A percentile compares a stretch with the other conserved stretches of the same genome.
Conservation (phyloP, 53 echinoderm and acorn worm genomes). For the Antedon mediterranea region DNA sequence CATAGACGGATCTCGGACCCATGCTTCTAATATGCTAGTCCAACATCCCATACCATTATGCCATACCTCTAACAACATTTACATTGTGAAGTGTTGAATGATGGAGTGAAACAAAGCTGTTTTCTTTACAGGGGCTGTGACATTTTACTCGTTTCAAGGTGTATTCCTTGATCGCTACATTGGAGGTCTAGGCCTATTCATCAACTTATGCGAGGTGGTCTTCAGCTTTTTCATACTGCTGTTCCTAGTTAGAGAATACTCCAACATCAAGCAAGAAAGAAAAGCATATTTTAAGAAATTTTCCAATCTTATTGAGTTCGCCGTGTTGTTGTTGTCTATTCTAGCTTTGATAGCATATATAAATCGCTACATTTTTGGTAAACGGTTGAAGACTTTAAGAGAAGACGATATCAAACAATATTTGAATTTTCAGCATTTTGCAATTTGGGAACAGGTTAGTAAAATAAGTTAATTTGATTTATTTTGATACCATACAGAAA, state of each 20-base stretch:
- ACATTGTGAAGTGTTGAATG: too few relatives aligned
- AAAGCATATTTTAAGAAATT: conserved; percentile 42
- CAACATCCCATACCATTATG: too few relatives aligned
- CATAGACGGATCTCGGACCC: too few relatives aligned
- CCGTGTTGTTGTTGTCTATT: conserved; percentile 36
- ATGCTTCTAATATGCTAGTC: too few relatives aligned
- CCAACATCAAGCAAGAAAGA: conserved; percentile 33
- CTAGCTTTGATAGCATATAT: conserved; percentile 49
- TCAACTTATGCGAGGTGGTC: conserved; percentile 49
- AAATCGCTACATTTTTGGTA: conserved; percentile 44
- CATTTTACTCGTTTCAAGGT: conserved; percentile 49
- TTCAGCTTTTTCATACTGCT: conserved; percentile 66
- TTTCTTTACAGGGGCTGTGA: conserved; percentile 36
- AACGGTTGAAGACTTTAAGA: conserved; percentile 32
- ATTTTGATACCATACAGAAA: too few relatives aligned
- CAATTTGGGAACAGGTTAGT: conserved; percentile 89
- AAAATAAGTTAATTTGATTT: too few relatives aligned
- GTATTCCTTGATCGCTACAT: conserved; percentile 76
- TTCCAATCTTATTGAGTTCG: conserved; percentile 68
- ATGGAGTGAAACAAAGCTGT: too few relatives aligned
- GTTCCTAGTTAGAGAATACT: conserved; percentile 54
- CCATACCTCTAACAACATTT: too few relatives aligned
- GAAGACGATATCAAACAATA: conserved; percentile 31
- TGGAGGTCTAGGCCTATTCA: conserved; percentile 47
- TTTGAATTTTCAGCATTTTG: conserved; percentile 63